Base-by-base conservation (phyloP, 1,140 invertebrate genomes). In the Epicauta chinensis region DNA sequence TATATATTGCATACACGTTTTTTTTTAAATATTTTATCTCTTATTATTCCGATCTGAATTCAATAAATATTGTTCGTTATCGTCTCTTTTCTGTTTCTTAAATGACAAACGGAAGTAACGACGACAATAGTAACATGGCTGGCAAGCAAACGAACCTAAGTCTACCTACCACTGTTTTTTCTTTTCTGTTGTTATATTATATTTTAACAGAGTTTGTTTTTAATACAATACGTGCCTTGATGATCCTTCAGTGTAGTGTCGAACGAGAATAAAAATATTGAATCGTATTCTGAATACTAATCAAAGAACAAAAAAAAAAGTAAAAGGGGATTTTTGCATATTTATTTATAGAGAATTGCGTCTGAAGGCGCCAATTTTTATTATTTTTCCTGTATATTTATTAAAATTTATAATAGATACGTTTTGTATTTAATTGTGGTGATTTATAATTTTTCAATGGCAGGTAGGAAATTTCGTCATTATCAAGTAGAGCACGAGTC, bases 21-120 rank as follows among this genome's bases (percentile, higher is more conserved):
- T 35, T 29, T 12, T 16, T 40, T 42, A 34, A 32, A 30, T 17
- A 29, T 40, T n/a, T 40, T 31, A 51, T 40, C 43, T 51, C 49
- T 40, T 29, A 23, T 23, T 23, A 23, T 23, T 43, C 42, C 38
- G 40, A 51, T 51, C 49, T 51, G 40, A 51, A 51, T 41, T 44
- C 40, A 43, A 44, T 43, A 36, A 15, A 40, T 16, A 42, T 35
- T 14, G 3, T 15, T 12, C 35, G 12, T 36, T 38, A 10, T 23
- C n/a, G 23, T 16, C 11, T 23, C 16, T 23, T 23, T 23, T 23
- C 7, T 23, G 7, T 23, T 3, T 23, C 7, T 23, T 7, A 23
- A 23, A 23, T 7, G 23, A 23, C 23, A 23, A 23, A 23, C 23
- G 23, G 23, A 23, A 23, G 23, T 23, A 7, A 23, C 23, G 23